These are phyloP conservation scores for Tamias sibiricus DNA, from an alignment of 2,113 vertebrate species.

Conservation along the genomic window DNA sequence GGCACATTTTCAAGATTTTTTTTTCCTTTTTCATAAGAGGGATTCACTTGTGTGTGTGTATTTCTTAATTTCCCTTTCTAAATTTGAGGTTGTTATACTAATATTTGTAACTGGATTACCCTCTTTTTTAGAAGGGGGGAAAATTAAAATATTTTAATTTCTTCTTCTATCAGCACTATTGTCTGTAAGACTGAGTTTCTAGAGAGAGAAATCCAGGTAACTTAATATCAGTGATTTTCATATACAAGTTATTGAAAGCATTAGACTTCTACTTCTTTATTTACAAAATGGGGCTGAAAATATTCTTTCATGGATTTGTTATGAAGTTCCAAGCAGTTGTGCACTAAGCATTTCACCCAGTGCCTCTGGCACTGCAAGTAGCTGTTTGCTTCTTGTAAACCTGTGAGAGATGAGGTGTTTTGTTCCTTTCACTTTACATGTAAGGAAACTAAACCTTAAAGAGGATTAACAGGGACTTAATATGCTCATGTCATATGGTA, in stretches of 20 bases:
- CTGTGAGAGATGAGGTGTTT: not conserved
- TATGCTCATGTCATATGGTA: not conserved
- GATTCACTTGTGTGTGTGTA: not conserved
- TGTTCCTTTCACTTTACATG: not conserved
- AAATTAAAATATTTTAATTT: not conserved
- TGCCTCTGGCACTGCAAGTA: not conserved
- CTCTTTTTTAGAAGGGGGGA: not conserved
- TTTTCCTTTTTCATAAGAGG: not conserved
- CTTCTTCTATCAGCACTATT: not conserved
- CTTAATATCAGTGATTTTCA: slow-evolving; percentile 16
- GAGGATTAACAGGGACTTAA: not conserved
- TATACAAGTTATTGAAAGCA: not conserved
- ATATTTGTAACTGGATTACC: not conserved
- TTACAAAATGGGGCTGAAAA: not conserved
- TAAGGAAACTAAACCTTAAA: not conserved
- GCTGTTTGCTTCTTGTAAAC: not conserved
- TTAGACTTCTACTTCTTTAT: not conserved
- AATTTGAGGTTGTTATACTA: not conserved
- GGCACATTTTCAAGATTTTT: not conserved
- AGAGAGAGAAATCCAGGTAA: not conserved
- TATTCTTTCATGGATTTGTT: not conserved
- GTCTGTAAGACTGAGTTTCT: not conserved
- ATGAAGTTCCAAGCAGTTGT: not conserved
- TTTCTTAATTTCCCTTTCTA: slow-evolving; percentile 41
- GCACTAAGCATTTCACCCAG: not conserved